A percentile compares a stretch with the other conserved stretches of the same genome.
phyloP scores from a whole-genome alignment of 1,140 invertebrate genomes.

The Hylaeus anthracinus region DNA sequence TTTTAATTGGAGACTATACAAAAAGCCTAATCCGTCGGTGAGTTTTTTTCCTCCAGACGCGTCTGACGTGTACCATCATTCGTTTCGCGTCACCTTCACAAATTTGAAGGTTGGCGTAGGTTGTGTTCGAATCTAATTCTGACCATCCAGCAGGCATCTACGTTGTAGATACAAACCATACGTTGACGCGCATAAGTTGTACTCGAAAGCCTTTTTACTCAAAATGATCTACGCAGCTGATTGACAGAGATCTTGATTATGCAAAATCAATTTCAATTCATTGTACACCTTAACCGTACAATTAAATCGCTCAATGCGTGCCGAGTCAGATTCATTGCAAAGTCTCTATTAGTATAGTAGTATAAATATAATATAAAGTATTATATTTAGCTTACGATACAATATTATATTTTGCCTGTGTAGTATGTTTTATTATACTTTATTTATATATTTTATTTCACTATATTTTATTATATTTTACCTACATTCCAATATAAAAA shows the following conservation, averaged over 20 bases:
- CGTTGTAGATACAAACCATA: background rate
- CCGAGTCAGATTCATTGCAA: no score
- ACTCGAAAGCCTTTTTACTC: slow-evolving; percentile 12
- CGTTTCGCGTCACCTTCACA: slow-evolving; percentile 58
- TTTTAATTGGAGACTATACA: slow-evolving; percentile 20
- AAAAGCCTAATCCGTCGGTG: background rate
- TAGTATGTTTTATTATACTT: no score
- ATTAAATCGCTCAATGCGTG: background rate
- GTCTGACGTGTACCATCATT: slow-evolving; percentile 41
- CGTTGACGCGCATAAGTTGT: background rate
- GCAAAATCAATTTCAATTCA: background rate
- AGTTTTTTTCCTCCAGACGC: slow-evolving; percentile 14
- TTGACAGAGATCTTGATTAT: background rate
- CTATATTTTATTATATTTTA: no score
- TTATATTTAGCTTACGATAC: no score
- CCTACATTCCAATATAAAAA: no score
- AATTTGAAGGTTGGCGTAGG: slow-evolving; percentile 67
- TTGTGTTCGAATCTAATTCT: slow-evolving; percentile 53
- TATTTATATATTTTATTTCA: no score
- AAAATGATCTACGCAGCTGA: background rate
- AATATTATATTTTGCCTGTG: no score
- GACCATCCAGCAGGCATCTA: slow-evolving; percentile 2
- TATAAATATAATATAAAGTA: no score
- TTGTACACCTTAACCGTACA: background rate
- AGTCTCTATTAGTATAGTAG: no score